A percentile compares a stretch with the other conserved stretches of the same genome.
phyloP scores from a whole-genome alignment of 2,888 invertebrate genomes.

The Psococerastis gibbosa region DNA sequence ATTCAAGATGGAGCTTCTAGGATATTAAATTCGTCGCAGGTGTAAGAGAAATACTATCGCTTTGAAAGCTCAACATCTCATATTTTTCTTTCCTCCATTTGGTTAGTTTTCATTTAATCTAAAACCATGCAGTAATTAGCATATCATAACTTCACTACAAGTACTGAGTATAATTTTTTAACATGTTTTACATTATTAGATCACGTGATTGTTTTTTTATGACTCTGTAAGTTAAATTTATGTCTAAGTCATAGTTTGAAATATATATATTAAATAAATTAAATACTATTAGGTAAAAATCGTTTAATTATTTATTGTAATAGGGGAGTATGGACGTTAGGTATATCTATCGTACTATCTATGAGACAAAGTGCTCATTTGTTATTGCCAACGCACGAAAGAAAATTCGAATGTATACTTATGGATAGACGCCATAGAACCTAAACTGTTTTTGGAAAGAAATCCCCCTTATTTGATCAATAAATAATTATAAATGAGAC shows the following conservation, averaged over 20 bases:
- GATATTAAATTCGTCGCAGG: too few relatives aligned
- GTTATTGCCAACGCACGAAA: too few relatives aligned
- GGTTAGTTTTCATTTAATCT: not conserved
- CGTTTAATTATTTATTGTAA: constrained; percentile 14
- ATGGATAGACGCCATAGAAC: too few relatives aligned
- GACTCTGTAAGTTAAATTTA: constrained; percentile 8
- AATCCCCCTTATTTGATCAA: not conserved
- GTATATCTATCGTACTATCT: too few relatives aligned
- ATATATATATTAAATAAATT: constrained; percentile 15
- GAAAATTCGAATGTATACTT: too few relatives aligned
- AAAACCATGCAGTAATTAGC: constrained; percentile 8
- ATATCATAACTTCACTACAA: constrained; percentile 7
- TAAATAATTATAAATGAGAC: not conserved
- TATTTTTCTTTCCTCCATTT: too few relatives aligned
- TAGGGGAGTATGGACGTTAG: too few relatives aligned
- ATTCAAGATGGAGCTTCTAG: too few relatives aligned
- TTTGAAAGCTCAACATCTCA: too few relatives aligned
- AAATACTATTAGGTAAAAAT: constrained; percentile 13
- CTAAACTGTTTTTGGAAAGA: not conserved
- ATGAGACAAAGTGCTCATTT: too few relatives aligned
- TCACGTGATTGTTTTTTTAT: constrained; percentile 9
- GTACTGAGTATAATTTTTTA: constrained; percentile 3
- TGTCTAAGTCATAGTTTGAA: constrained; percentile 3
- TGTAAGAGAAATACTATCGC: too few relatives aligned
- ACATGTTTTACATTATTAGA: constrained; percentile 3